These are phyloP conservation scores for Helicoverpa assulta DNA, from an alignment of 2,888 invertebrate species.

Conservation along the genomic window DNA sequence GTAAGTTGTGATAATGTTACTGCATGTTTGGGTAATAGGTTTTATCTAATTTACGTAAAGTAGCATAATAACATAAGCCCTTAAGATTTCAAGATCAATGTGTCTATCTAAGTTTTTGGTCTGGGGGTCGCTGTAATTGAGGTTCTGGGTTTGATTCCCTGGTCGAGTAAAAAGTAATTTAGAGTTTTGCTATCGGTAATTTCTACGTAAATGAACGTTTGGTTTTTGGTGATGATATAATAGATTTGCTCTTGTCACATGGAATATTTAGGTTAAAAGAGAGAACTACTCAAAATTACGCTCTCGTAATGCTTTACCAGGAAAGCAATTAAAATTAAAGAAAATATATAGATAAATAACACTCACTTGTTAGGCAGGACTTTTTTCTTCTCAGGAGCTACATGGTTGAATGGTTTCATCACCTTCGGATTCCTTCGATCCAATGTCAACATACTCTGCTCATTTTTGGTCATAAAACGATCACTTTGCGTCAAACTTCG, in stretches of 20 bases:
- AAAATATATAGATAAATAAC: not conserved
- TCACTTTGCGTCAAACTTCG: constrained; percentile 15
- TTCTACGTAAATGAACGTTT: too few species aligned
- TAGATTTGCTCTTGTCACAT: too few species aligned
- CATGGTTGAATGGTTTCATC: constrained; percentile 40
- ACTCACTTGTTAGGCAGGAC: constrained; percentile 51
- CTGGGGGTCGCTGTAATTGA: too few species aligned
- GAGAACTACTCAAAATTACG: too few species aligned
- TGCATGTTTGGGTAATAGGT: not conserved
- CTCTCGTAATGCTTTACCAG: too few species aligned
- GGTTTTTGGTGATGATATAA: too few species aligned
- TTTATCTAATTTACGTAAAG: constrained; percentile 1
- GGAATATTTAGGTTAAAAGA: too few species aligned
- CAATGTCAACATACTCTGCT: constrained; percentile 39
- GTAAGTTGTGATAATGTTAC: constrained; percentile 25
- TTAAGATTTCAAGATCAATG: constrained; percentile 5
- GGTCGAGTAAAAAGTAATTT: too few species aligned
- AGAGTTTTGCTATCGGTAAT: too few species aligned
- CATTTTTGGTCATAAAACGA: constrained; percentile 27
- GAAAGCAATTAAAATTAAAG: not conserved
- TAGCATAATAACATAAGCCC: constrained; percentile 34
- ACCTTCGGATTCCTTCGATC: constrained; percentile 33
- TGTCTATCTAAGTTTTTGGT: too few species aligned
- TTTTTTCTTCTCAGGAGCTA: constrained; percentile 39
- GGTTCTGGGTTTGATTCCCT: too few species aligned